phyloP scores from a whole-genome alignment of 1,140 invertebrate species.

The Aplysia californica region DNA sequence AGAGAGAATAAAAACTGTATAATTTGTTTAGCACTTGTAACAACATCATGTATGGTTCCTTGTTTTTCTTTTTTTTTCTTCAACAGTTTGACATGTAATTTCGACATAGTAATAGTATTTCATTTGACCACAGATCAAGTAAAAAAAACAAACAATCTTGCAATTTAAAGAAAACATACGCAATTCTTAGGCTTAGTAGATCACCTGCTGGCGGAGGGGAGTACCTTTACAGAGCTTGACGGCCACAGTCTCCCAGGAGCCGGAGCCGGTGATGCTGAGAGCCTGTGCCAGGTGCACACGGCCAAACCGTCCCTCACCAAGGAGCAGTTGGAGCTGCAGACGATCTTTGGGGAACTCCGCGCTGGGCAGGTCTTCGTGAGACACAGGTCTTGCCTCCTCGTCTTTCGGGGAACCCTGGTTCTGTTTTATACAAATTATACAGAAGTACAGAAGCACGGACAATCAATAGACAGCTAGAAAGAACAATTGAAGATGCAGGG shows the following conservation, averaged over 20 bases:
- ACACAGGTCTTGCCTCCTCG: no score
- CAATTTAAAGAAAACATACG: background rate
- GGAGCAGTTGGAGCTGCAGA: conserved; percentile 6
- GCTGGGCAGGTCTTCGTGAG: no score
- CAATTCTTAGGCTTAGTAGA: no score
- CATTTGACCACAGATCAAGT: background rate
- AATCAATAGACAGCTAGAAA: no score
- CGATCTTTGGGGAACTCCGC: conserved; percentile 25
- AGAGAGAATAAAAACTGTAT: no score
- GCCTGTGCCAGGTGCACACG: conserved; percentile 49
- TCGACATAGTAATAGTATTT: background rate
- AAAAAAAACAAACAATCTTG: background rate
- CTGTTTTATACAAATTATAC: no score
- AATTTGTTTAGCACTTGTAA: no score
- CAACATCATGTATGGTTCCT: background rate
- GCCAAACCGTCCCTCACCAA: conserved; percentile 55
- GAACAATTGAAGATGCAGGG: no score
- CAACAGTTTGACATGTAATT: background rate
- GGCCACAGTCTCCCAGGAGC: conserved; percentile 50
- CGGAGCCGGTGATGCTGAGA: conserved; percentile 42
- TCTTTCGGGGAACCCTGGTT: no score
- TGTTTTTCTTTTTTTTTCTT: background rate
- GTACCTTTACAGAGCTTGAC: conserved; percentile 52
- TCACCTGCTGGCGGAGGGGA: background rate
- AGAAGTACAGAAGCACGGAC: no score